Evolutionary conservation across 2,888 invertebrate genomes (phyloP).

Genomic region (Drosophila sordidula): DNA sequence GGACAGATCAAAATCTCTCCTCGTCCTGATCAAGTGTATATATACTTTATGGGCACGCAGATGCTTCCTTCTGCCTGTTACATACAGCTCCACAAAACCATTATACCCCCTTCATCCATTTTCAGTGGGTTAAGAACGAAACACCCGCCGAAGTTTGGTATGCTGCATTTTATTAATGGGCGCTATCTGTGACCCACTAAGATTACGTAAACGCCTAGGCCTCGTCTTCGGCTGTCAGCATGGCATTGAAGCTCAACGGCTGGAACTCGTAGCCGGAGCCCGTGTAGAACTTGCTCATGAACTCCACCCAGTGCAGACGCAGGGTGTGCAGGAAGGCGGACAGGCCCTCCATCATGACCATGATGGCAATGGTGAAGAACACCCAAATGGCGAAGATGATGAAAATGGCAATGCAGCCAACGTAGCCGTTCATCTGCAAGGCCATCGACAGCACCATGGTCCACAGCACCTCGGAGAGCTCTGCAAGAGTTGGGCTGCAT

Average conservation of each 20-base stretch:
- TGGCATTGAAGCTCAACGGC: slow-evolving; percentile 93
- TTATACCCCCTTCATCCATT: too few relatives aligned
- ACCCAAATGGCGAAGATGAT: slow-evolving; percentile 96
- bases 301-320: slow-evolving; percentile 99
- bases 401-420: slow-evolving; percentile 92
- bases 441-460: slow-evolving; percentile 95
- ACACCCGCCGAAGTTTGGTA: slow-evolving; percentile 50
- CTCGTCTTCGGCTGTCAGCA: slow-evolving; percentile 87
- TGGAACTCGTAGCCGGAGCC: slow-evolving; percentile 93
- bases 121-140: not conserved
- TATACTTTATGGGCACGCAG: too few relatives aligned
- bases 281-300: slow-evolving; percentile 97
- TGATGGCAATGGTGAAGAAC: slow-evolving; percentile 95
- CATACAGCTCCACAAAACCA: too few relatives aligned
- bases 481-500: slow-evolving; percentile 84
- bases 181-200: slow-evolving; percentile 40
- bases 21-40: too few relatives aligned
- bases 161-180: slow-evolving; percentile 71
- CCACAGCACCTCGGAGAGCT: slow-evolving; percentile 96
- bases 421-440: slow-evolving; percentile 88
- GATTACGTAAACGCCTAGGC: slow-evolving; percentile 51
- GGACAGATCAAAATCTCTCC: too few relatives aligned
- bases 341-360: slow-evolving; percentile 99
- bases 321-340: slow-evolving; percentile 99
- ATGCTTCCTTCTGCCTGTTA: too few relatives aligned